phyloP scores from a whole-genome alignment of 2,888 invertebrate species.

The Acleris laterana region DNA sequence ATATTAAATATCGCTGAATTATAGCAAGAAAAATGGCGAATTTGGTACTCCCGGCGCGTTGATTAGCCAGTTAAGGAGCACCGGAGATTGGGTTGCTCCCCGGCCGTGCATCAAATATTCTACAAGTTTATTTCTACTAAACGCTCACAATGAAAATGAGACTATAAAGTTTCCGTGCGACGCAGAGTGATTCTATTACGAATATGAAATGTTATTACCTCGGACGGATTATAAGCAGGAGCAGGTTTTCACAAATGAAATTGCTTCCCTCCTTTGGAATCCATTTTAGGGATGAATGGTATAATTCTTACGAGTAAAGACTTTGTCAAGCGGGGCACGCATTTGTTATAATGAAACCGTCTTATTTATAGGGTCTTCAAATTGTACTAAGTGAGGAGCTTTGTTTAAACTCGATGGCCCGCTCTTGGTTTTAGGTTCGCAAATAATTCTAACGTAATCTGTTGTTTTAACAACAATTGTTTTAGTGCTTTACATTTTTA shows the following conservation, averaged over 20 bases:
- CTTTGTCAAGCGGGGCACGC: slow-evolving; percentile 72
- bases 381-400: slow-evolving; percentile 12
- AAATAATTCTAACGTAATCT: neutral
- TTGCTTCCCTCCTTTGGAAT: slow-evolving; percentile 83
- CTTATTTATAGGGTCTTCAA: slow-evolving; percentile 40
- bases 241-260: slow-evolving; percentile 84
- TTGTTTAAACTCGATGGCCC: slow-evolving; percentile 9
- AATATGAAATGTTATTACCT: slow-evolving; percentile 85
- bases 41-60: slow-evolving; percentile 54
- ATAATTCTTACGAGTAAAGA: slow-evolving; percentile 81
- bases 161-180: slow-evolving; percentile 83
- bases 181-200: slow-evolving; percentile 84
- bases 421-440: slow-evolving; percentile 4
- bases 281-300: slow-evolving; percentile 82
- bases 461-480: neutral
- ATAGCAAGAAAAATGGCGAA: slow-evolving; percentile 55
- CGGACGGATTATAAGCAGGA: slow-evolving; percentile 83
- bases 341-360: slow-evolving; percentile 58
- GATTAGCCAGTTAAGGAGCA: slow-evolving; percentile 60
- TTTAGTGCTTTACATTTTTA: neutral
- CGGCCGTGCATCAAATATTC: slow-evolving; percentile 78
- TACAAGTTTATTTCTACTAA: slow-evolving; percentile 82
- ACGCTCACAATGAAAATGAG: slow-evolving; percentile 83
- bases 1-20: slow-evolving; percentile 40
- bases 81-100: slow-evolving; percentile 74